Conservation (phyloP, 2,113 vertebrate species). For the Paraplagusia blochii region DNA sequence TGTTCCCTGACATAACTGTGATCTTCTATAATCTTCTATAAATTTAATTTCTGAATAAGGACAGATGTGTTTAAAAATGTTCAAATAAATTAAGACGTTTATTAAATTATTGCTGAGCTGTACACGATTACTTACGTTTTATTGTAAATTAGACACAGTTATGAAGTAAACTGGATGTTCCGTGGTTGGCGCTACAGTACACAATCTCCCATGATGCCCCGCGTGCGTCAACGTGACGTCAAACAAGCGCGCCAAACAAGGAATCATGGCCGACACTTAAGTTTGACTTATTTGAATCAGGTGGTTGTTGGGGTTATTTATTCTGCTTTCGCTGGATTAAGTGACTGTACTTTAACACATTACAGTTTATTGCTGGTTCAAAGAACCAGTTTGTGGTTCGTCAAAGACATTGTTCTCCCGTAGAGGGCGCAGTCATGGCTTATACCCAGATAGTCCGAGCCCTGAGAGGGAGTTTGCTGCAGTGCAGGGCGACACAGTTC, state of each 20-base stretch:
- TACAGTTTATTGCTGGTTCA: too few relatives aligned
- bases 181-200: background rate
- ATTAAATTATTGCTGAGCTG: too few relatives aligned
- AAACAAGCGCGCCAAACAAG: conserved; percentile 2
- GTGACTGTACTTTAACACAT: too few relatives aligned
- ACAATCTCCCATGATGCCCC: conserved; percentile 47
- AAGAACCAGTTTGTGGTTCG: background rate
- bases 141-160: too few relatives aligned
- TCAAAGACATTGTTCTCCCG: background rate
- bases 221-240: conserved; percentile 29
- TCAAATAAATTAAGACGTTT: too few relatives aligned
- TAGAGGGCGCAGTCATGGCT: conserved; percentile 45
- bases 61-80: too few relatives aligned
- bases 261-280: too few relatives aligned
- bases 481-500: conserved; percentile 31
- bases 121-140: too few relatives aligned
- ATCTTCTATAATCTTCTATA: conserved; percentile 10
- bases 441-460: conserved; percentile 53
- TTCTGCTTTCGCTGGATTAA: too few relatives aligned
- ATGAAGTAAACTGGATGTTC: too few relatives aligned
- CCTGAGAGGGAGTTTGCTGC: conserved; percentile 29
- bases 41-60: too few relatives aligned
- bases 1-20: conserved; percentile 53
- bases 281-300: background rate
- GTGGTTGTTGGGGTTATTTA: background rate